These are phyloP conservation scores for Oryzias woworae DNA, from an alignment of 2,113 vertebrate species.

Conservation along the genomic window DNA sequence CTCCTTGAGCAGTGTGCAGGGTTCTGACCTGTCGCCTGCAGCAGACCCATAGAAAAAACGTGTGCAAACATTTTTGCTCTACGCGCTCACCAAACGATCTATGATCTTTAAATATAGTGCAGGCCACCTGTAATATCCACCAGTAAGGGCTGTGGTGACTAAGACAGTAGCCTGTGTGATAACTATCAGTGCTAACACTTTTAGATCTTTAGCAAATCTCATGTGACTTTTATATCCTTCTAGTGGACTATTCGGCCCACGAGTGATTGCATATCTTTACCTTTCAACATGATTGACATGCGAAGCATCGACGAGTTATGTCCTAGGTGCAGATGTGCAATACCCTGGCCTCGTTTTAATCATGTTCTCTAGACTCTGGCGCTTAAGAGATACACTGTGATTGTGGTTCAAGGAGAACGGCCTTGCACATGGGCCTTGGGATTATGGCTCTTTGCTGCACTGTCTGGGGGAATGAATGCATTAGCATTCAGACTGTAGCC, in stretches of 20 bases:
- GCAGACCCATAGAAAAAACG: too few relatives aligned
- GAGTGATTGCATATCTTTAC: constrained; percentile 36
- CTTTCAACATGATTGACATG: constrained; percentile 66
- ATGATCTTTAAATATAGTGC: too few relatives aligned
- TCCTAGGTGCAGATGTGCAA: constrained; percentile 49
- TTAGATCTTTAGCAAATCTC: constrained; percentile 19
- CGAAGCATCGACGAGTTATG: constrained; percentile 42
- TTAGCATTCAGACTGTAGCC: constrained; percentile 66
- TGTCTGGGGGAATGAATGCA: constrained; percentile 54
- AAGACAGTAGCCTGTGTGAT: not conserved
- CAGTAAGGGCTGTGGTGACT: too few relatives aligned
- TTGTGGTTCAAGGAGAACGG: constrained; percentile 72
- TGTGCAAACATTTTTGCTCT: too few relatives aligned
- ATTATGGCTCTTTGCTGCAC: constrained; percentile 60
- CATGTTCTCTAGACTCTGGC: constrained; percentile 53
- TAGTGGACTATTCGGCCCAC: constrained; percentile 59
- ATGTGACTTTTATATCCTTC: constrained; percentile 31
- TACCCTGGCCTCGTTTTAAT: constrained; percentile 68
- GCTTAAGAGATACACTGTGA: constrained; percentile 76
- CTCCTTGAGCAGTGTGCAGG: too few relatives aligned
- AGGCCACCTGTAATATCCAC: too few relatives aligned
- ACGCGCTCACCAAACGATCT: too few relatives aligned
- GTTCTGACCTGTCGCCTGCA: too few relatives aligned
- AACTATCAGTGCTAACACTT: constrained; percentile 7
- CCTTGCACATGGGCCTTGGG: constrained; percentile 65